These are phyloP conservation scores for Gonioctena quinquepunctata DNA, from an alignment of 1,140 invertebrate species.

Conservation along the genomic window DNA sequence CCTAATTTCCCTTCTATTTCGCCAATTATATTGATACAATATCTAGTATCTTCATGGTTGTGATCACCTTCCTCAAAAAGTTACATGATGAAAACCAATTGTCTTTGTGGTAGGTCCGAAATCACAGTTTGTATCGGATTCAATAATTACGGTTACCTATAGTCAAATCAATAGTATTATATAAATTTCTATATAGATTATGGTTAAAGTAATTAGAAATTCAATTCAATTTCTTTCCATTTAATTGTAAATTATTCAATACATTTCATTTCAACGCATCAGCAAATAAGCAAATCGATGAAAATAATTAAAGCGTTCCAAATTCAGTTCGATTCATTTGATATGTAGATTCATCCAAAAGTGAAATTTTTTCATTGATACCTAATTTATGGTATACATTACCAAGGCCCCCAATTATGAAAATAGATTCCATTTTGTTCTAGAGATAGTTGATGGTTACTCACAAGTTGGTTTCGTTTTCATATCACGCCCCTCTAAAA, in stretches of 20 bases:
- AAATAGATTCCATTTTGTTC: too few species aligned
- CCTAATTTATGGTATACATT: background rate
- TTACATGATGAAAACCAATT: background rate
- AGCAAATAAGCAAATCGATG: background rate
- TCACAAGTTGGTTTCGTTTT: too few species aligned
- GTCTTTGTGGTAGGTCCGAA: background rate
- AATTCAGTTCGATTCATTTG: background rate
- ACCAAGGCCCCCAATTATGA: background rate
- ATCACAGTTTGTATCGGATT: background rate
- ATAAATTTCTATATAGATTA: background rate
- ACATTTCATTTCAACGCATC: background rate
- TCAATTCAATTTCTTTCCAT: background rate
- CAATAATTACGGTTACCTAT: background rate
- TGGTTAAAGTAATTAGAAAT: constrained; percentile 5
- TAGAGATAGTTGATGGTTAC: too few species aligned
- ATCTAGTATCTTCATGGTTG: too few species aligned
- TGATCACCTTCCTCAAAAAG: too few species aligned
- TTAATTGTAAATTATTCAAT: background rate
- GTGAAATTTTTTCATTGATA: background rate
- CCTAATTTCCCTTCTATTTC: too few species aligned
- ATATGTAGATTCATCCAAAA: background rate
- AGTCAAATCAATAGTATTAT: background rate
- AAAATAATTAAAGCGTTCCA: background rate
- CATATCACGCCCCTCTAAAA: too few species aligned
- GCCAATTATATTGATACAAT: too few species aligned